Percentiles rank a stretch among this genome's conserved stretches.
These are phyloP conservation scores for Alloplasta piceator DNA, from an alignment of 2,888 invertebrate species.

Conservation along the genomic window DNA sequence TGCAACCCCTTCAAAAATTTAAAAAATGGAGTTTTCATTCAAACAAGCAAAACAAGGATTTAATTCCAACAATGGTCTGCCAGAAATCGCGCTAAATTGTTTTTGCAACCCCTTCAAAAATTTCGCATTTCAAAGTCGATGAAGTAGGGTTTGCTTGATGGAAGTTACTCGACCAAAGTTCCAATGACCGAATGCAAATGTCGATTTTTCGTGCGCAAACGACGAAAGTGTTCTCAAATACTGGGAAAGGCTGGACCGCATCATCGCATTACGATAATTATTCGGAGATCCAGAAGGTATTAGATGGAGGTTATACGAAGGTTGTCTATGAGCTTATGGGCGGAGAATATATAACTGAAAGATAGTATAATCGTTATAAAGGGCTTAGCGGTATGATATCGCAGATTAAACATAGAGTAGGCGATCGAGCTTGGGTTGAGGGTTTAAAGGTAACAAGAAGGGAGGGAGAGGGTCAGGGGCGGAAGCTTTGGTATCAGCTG, in stretches of 20 bases:
- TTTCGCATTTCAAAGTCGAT: too few species aligned
- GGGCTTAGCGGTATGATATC: slow-evolving; percentile 60
- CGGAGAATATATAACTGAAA: slow-evolving; percentile 56
- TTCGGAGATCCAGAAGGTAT: slow-evolving; percentile 45
- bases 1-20: too few species aligned
- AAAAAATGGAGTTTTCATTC: too few species aligned
- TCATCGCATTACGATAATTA: slow-evolving; percentile 52
- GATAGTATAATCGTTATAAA: slow-evolving; percentile 60
- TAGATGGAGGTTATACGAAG: slow-evolving; percentile 29
- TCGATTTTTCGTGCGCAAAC: too few species aligned
- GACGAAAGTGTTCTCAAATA: too few species aligned
- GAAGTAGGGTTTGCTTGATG: too few species aligned
- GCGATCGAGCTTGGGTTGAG: slow-evolving; percentile 30
- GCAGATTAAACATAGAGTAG: slow-evolving; percentile 61
- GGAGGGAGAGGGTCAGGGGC: background rate
- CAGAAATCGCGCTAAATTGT: too few species aligned
- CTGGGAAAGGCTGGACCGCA: background rate
- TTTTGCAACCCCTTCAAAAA: too few species aligned
- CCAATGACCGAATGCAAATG: too few species aligned
- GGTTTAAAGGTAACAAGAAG: slow-evolving; percentile 4
- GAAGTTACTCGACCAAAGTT: too few species aligned
- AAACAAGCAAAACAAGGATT: too few species aligned
- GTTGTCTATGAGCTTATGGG: slow-evolving; percentile 43
- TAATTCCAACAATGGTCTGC: too few species aligned
- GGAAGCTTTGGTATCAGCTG: slow-evolving; percentile 43